phyloP scores from a whole-genome alignment of 2,888 invertebrate species.

The Hemistola chrysoprasaria region DNA sequence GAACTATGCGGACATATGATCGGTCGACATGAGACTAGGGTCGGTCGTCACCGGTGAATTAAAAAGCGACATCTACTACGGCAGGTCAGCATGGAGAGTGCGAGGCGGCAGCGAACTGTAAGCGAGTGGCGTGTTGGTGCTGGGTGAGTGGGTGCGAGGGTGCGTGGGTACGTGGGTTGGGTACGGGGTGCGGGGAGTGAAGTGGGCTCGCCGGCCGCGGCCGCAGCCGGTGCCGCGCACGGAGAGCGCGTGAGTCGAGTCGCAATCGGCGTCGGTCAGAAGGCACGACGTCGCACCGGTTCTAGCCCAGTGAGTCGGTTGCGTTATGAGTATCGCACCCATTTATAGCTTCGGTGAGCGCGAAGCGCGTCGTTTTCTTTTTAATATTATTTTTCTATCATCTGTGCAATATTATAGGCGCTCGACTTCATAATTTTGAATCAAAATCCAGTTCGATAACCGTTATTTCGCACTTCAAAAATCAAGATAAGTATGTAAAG shows the following conservation, averaged over 20 bases:
- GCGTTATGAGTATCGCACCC: conserved; percentile 40
- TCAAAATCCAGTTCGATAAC: conserved; percentile 12
- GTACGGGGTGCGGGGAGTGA: conserved; percentile 24
- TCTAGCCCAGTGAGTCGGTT: conserved; percentile 43
- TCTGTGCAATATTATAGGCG: no score
- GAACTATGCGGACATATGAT: no score
- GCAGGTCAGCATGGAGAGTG: conserved; percentile 4
- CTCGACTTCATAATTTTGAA: no score
- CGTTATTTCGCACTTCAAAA: conserved; percentile 21
- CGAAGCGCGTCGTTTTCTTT: conserved; percentile 37
- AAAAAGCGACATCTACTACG: conserved; percentile 8
- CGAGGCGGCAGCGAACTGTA: conserved; percentile 13
- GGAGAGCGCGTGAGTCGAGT: conserved; percentile 20
- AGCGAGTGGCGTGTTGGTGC: conserved; percentile 3
- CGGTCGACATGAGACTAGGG: no score
- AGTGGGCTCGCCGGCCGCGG: conserved; percentile 12
- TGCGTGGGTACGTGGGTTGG: conserved; percentile 24
- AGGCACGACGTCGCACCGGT: conserved; percentile 44
- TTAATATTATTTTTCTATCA: conserved; percentile 57
- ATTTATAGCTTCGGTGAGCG: conserved; percentile 48
- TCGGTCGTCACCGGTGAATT: background rate
- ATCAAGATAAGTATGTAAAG: no score
- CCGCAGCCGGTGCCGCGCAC: conserved; percentile 10
- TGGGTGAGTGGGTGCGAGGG: conserved; percentile 11
- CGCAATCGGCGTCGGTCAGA: conserved; percentile 23